Evolutionary conservation across 2,888 invertebrate species (phyloP).

Genomic region (Lepidocyrtinus sp.): DNA sequence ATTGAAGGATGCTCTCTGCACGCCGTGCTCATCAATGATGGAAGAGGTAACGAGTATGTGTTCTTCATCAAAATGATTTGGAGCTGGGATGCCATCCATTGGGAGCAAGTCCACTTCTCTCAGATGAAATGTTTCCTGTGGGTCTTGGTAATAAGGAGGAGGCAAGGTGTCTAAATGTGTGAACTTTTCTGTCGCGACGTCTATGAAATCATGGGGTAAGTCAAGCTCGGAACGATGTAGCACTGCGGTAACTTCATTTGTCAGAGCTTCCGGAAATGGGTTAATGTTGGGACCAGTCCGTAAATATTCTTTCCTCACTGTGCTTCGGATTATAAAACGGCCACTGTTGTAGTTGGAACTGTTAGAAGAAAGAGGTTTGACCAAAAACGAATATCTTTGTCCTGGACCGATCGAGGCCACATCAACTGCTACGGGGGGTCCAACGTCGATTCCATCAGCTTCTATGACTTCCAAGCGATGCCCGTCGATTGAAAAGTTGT

Average conservation of each 20-base stretch:
- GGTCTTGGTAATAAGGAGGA: background rate
- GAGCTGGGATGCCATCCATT: slow-evolving; percentile 44
- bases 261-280: slow-evolving; percentile 50
- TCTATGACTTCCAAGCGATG: slow-evolving; percentile 59
- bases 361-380: slow-evolving; percentile 7
- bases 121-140: slow-evolving; percentile 6
- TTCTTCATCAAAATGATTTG: slow-evolving; percentile 49
- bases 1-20: slow-evolving; percentile 48
- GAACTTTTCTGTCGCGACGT: background rate
- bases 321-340: slow-evolving; percentile 46
- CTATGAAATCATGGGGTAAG: background rate
- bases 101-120: slow-evolving; percentile 40
- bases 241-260: slow-evolving; percentile 49
- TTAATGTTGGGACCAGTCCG: slow-evolving; percentile 48
- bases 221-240: slow-evolving; percentile 24
- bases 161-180: background rate
- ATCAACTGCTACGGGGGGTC: slow-evolving; percentile 21
- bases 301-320: slow-evolving; percentile 30
- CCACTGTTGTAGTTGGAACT: background rate
- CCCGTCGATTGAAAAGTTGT: slow-evolving; percentile 62
- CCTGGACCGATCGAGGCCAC: slow-evolving; percentile 42
- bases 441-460: slow-evolving; percentile 55
- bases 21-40: slow-evolving; percentile 24
- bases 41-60: slow-evolving; percentile 26
- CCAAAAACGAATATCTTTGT: slow-evolving; percentile 64